phyloP scores from a whole-genome alignment of 2,797 vertebrate species.

The Sparidentex hasta region DNA sequence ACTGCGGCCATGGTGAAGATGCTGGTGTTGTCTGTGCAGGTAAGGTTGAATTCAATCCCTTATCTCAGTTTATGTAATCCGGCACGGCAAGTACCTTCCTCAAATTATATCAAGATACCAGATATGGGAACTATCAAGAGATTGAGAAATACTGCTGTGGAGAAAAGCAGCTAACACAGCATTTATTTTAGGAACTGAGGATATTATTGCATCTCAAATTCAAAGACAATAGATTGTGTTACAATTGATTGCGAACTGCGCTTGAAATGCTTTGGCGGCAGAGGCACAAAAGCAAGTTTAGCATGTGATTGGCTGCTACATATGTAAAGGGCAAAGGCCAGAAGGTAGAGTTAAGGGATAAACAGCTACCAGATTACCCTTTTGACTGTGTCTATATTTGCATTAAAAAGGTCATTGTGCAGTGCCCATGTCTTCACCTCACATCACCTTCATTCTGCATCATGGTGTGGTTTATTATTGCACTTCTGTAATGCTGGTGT shows the following conservation, averaged over 20 bases:
- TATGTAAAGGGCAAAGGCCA: slow-evolving; percentile 39
- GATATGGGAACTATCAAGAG: slow-evolving; percentile 10
- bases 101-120: neutral
- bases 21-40: slow-evolving; percentile 78
- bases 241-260: neutral
- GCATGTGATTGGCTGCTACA: slow-evolving; percentile 10
- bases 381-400: neutral
- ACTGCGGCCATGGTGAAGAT: slow-evolving; percentile 77
- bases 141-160: slow-evolving; percentile 20
- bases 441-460: neutral
- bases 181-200: neutral
- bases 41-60: slow-evolving; percentile 20
- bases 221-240: neutral
- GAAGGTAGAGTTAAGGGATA: neutral
- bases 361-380: neutral
- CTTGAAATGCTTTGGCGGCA: neutral
- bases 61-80: neutral
- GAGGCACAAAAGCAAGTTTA: neutral
- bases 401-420: too few species aligned
- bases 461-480: neutral
- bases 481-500: neutral
- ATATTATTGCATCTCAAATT: neutral
- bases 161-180: slow-evolving; percentile 26
- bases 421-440: neutral
- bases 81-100: neutral